Percentiles rank a stretch among this genome's conserved stretches.
Conservation (phyloP, 2,888 invertebrate genomes). For the Stenodera caucasica region DNA sequence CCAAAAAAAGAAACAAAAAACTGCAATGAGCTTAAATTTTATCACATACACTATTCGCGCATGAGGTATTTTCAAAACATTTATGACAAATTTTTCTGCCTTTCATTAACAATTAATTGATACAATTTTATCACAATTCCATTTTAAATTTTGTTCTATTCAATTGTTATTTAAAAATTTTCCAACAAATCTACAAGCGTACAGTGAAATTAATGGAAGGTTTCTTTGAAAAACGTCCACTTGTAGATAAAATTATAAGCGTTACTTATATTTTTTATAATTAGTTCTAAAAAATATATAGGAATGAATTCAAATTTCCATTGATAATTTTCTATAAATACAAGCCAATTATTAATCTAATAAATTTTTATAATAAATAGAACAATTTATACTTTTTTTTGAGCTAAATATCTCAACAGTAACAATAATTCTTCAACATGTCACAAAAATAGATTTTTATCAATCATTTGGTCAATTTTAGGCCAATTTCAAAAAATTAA, state of each 20-base stretch:
- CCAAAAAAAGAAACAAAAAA: too few species aligned
- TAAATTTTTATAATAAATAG: slow-evolving; percentile 26
- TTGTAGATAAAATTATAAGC: neutral
- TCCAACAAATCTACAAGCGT: neutral
- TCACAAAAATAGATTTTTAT: neutral
- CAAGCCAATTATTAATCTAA: too few species aligned
- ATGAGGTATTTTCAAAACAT: slow-evolving; percentile 22
- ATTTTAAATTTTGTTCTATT: neutral
- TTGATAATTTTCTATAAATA: too few species aligned
- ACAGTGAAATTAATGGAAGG: neutral
- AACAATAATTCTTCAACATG: slow-evolving; percentile 14
- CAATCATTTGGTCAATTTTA: neutral
- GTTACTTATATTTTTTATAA: neutral
- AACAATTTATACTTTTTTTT: slow-evolving; percentile 29
- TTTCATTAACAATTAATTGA: slow-evolving; percentile 17
- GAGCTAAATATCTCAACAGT: slow-evolving; percentile 24
- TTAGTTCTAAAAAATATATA: neutral
- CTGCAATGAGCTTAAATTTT: slow-evolving; percentile 36
- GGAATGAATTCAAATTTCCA: slow-evolving; percentile 1
- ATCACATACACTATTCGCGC: slow-evolving; percentile 15
- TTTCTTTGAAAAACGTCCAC: neutral
- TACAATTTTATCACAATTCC: slow-evolving; percentile 22
- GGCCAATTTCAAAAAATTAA: neutral
- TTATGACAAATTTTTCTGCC: slow-evolving; percentile 13
- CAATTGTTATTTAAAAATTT: too few species aligned